A percentile compares a stretch with the other conserved stretches of the same genome.
Conservation (phyloP, 2,797 vertebrate species). For the Amazona ochrocephala region DNA sequence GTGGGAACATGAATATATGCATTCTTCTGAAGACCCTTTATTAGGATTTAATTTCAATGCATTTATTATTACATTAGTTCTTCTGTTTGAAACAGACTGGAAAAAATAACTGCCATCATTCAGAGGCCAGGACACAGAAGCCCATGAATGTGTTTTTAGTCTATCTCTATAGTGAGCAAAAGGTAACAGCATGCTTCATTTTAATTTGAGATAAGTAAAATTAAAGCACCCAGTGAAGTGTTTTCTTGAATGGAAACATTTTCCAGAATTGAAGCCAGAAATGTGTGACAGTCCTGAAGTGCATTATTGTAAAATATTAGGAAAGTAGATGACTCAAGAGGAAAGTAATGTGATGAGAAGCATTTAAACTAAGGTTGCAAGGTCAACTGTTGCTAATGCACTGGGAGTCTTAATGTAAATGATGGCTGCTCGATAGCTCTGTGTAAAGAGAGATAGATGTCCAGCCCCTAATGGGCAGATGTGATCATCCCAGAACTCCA, state of each 20-base stretch:
- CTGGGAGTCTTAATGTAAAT: constrained; percentile 37
- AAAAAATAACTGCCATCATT: neutral
- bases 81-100: constrained; percentile 34
- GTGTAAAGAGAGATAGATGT: constrained; percentile 33
- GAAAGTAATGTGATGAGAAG: constrained; percentile 45
- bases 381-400: constrained; percentile 39
- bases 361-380: constrained; percentile 5
- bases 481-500: neutral
- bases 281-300: constrained; percentile 18
- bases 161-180: neutral
- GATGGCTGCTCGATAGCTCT: neutral
- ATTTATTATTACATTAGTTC: constrained; percentile 54
- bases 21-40: constrained; percentile 50
- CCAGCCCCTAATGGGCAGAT: neutral
- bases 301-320: constrained; percentile 20
- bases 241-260: neutral
- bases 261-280: constrained; percentile 42
- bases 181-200: neutral
- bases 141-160: neutral
- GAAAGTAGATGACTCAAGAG: neutral
- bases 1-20: constrained; percentile 41
- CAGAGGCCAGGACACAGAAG: neutral
- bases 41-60: constrained; percentile 56
- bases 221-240: neutral
- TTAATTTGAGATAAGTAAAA: constrained; percentile 51